Percentiles rank a stretch among this genome's conserved stretches.
Evolutionary conservation across 2,888 invertebrate genomes (phyloP).

Genomic region (Plutella xylostella): DNA sequence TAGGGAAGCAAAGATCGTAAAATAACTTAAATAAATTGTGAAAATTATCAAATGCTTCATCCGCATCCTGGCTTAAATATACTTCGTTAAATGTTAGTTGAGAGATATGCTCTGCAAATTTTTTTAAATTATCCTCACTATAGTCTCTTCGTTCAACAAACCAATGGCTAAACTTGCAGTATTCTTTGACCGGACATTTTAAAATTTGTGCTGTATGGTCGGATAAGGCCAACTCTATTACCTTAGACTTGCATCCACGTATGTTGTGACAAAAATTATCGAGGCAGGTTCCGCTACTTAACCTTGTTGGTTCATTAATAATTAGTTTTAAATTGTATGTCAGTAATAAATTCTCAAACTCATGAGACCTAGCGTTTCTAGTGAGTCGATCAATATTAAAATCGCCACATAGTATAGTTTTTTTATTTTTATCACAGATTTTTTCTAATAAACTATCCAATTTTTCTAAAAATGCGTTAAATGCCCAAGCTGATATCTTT

Average conservation of each 20-base stretch:
- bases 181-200: neutral
- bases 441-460: too few species aligned
- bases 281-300: neutral
- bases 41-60: slow-evolving; percentile 6
- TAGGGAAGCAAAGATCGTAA: slow-evolving; percentile 11
- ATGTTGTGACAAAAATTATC: neutral
- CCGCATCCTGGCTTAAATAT: neutral
- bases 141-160: neutral
- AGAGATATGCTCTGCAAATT: too few species aligned
- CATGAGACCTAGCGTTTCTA: neutral
- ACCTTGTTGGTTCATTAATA: neutral
- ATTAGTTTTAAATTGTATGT: neutral
- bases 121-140: neutral
- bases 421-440: neutral
- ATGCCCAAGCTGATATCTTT: too few species aligned
- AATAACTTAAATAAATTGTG: slow-evolving; percentile 5
- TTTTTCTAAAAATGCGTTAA: too few species aligned
- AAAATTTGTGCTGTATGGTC: neutral
- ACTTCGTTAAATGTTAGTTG: too few species aligned
- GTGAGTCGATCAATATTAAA: neutral
- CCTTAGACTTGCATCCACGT: neutral
- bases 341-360: too few species aligned
- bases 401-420: neutral
- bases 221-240: neutral
- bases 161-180: neutral